Base-by-base conservation (phyloP, 1,140 invertebrate species). In the Leptinotarsa texana region DNA sequence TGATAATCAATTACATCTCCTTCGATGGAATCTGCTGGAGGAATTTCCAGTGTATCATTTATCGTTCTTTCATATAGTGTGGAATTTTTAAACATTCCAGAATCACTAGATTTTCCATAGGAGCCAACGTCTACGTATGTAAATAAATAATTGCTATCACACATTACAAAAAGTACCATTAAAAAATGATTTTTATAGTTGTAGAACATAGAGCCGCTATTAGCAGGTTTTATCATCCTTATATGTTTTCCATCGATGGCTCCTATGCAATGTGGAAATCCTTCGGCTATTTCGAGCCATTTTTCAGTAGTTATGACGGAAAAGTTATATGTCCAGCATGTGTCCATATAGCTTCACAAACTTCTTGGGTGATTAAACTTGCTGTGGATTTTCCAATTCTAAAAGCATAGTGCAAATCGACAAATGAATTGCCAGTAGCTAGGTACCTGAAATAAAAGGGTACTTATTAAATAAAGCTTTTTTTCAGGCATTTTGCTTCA, bases 121-220 rank as follows among this genome's bases (percentile, higher is more conserved):
- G 79, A 72, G n/a, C 86, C 85, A 61, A 87, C 75, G 63, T 86
- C 65, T 3, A 57, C 69, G 24, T 24, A 70, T 27, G 69, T 70
- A 70, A 70, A 70, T 70, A 70, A 70, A 48, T 48, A 42, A 49
- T 69, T 69, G 67, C 47, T 69, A 69, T 42, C 47, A 69, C 47
- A 69, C 42, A 42, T 48, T n/a, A 13, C 63, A 22, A 65, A 21
- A 22, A 65, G 6, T 24, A 65, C 63, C 8, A 65, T 65, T 4
- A 21, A 21, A 65, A 65, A 65, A 65, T 65, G 24, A 1, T 65
- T 33, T 65, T 65, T 65, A 65, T 65, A 18, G 21, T 65, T 65
- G 24, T 65, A 22, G 63, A 22, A 65, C 18, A 65, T 76, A 75
- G 77, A 82, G 33, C 79, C 79, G 74, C 72, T 75, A 65, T 77